Base-by-base conservation (phyloP, 2,113 vertebrate genomes). In the Menidia beryllina region DNA sequence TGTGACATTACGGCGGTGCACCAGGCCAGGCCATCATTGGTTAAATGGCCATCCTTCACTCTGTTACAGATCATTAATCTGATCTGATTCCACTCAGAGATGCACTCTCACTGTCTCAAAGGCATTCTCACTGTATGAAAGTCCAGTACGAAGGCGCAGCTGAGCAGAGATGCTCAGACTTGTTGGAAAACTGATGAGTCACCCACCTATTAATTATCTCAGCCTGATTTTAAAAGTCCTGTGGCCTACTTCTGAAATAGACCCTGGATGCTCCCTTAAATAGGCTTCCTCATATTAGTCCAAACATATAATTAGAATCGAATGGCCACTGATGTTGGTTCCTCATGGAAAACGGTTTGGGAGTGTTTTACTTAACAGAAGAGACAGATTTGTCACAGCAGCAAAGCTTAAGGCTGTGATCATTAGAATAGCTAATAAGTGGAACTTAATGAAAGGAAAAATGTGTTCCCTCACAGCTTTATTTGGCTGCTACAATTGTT, bases 21-120 rank as follows among this genome's bases (percentile, higher is more conserved):
- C 64, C 78, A 75, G 70, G 75, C 78, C 63, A 34, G 20, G 50
- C 51, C 70, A 38, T 65, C 67, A 49, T 50, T 65, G 68, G n/a
- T 67, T 55, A 62, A 64, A 67, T 57, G 58, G 30, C 49, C 23
- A 49, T 38, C 62, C 25, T 64, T 57, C 26, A 38, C 51, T 26
- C 9, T 23, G 58, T 60, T 47, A 56, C 65, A 63, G 30, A 49
- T 69, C 67, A 67, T 79, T 79, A 82, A 71, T 59, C 48, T 51
- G 25, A 36, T 50, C 47, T 15, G 21, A 55, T 11, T 56, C 27
- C 58, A 41, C 24, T 55, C 10, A 10, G 36, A 45, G 20, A 66
- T 61, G 52, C 25, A 13, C 19, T 38, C 27, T 49, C 41, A 10
- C 30, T n/a, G 19, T 23, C 49, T 59, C 20, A 34, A 19, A 24